Conservation (phyloP, 1,140 invertebrate genomes). For the Frieseomelitta varia region DNA sequence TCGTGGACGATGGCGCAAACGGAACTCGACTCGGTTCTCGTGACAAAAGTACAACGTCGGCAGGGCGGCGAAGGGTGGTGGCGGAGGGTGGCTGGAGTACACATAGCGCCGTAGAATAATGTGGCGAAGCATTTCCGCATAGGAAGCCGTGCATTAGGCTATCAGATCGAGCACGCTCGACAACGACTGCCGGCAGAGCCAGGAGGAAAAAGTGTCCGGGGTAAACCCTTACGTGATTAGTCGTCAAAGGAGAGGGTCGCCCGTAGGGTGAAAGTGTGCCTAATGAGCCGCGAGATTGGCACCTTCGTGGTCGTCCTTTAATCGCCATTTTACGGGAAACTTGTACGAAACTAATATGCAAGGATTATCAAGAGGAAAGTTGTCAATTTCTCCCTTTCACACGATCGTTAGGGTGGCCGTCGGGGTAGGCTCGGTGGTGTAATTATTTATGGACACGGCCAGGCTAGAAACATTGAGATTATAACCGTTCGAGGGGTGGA, state of each 20-base stretch:
- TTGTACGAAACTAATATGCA: slow-evolving; percentile 58
- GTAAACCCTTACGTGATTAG: slow-evolving; percentile 79
- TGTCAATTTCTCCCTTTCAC: slow-evolving; percentile 51
- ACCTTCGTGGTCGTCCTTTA: slow-evolving; percentile 52
- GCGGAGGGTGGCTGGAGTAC: slow-evolving; percentile 48
- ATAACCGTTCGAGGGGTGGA: slow-evolving; percentile 48
- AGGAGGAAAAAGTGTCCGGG: slow-evolving; percentile 69
- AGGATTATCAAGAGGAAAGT: slow-evolving; percentile 56
- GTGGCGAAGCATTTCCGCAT: slow-evolving; percentile 81
- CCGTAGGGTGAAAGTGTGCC: slow-evolving; percentile 51
- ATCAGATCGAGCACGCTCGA: slow-evolving; percentile 82
- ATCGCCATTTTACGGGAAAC: slow-evolving; percentile 59
- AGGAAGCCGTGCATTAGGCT: slow-evolving; percentile 82
- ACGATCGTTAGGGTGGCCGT: slow-evolving; percentile 39
- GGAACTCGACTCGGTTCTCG: slow-evolving; percentile 66
- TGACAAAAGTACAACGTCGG: slow-evolving; percentile 77
- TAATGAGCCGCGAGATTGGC: slow-evolving; percentile 48
- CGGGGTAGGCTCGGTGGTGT: slow-evolving; percentile 18
- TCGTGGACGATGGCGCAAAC: slow-evolving; percentile 34
- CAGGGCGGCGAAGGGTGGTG: slow-evolving; percentile 31
- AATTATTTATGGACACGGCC: slow-evolving; percentile 52
- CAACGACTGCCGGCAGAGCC: slow-evolving; percentile 70
- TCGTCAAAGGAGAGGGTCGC: slow-evolving; percentile 64
- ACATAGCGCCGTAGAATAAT: slow-evolving; percentile 78
- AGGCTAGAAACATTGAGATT: slow-evolving; percentile 48